Percentiles rank a stretch among this genome's conserved stretches.
Conservation (phyloP, 1,140 invertebrate species). For the Scylla paramamosain region DNA sequence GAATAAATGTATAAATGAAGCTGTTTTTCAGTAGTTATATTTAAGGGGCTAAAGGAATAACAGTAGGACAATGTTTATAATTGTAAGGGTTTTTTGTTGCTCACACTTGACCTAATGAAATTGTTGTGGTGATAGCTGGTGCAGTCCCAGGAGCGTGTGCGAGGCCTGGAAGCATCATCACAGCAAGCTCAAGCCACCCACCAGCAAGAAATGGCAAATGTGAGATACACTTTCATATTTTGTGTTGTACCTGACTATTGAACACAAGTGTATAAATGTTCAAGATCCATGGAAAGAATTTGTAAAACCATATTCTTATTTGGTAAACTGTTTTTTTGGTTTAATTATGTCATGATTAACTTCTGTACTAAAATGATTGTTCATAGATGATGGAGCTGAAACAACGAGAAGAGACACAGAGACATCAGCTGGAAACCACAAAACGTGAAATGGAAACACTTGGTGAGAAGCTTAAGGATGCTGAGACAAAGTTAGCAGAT, state of each 20-base stretch:
- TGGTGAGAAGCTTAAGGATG: conserved; percentile 85
- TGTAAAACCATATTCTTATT: no score
- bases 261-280: no score
- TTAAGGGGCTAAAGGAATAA: no score
- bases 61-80: no score
- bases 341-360: no score
- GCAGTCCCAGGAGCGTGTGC: conserved; percentile 62
- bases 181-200: conserved; percentile 67
- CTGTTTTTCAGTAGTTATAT: no score
- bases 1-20: no score
- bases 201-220: conserved; percentile 69
- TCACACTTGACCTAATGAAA: neutral
- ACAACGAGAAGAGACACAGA: conserved; percentile 82
- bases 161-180: conserved; percentile 50
- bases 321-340: no score
- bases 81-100: no score
- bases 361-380: no score
- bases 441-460: conserved; percentile 84
- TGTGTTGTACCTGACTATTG: neutral
- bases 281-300: no score
- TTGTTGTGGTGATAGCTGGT: conserved; percentile 51
- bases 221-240: neutral
- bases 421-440: conserved; percentile 85
- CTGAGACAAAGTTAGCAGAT: conserved; percentile 60
- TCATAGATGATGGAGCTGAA: conserved; percentile 53